phyloP scores from a whole-genome alignment of 2,797 vertebrate species.

The Pelodytes ibericus region DNA sequence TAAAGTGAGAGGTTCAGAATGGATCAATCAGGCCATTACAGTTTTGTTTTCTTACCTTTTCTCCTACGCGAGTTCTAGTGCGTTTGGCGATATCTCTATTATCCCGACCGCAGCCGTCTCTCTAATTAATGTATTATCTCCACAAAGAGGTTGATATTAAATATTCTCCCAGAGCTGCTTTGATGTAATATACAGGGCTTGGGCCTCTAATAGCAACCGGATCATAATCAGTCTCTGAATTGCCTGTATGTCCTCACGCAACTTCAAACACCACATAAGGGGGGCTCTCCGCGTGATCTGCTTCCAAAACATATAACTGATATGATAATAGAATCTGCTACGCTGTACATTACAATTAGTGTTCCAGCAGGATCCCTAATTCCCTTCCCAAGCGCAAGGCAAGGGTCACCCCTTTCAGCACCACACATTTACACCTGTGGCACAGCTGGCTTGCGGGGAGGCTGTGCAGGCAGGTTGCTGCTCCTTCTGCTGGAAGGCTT shows the following conservation, averaged over 20 bases:
- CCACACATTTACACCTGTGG: too few species aligned
- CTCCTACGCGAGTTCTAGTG: not conserved
- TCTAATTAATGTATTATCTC: slow-evolving; percentile 6
- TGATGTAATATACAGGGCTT: not conserved
- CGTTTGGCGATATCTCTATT: not conserved
- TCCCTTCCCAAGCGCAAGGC: not conserved
- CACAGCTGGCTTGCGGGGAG: too few species aligned
- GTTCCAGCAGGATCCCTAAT: not conserved
- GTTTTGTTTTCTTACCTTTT: not conserved
- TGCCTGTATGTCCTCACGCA: not conserved
- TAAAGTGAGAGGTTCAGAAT: not conserved
- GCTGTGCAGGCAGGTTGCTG: too few species aligned
- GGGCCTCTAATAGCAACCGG: not conserved
- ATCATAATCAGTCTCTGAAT: not conserved
- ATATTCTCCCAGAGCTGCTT: not conserved
- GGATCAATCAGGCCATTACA: not conserved
- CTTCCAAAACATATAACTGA: slow-evolving; percentile 5
- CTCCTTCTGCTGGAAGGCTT: too few species aligned
- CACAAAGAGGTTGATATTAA: slow-evolving; percentile 3
- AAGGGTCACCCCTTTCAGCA: too few species aligned
- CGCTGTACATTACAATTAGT: slow-evolving; percentile 5
- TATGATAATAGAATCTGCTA: slow-evolving; percentile 23
- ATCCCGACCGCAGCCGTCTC: not conserved
- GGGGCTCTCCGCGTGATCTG: not conserved
- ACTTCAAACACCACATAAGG: not conserved